Percentiles rank a stretch among this genome's conserved stretches.
Conservation (phyloP, 2,113 vertebrate species). For the Bathybates hornii region DNA sequence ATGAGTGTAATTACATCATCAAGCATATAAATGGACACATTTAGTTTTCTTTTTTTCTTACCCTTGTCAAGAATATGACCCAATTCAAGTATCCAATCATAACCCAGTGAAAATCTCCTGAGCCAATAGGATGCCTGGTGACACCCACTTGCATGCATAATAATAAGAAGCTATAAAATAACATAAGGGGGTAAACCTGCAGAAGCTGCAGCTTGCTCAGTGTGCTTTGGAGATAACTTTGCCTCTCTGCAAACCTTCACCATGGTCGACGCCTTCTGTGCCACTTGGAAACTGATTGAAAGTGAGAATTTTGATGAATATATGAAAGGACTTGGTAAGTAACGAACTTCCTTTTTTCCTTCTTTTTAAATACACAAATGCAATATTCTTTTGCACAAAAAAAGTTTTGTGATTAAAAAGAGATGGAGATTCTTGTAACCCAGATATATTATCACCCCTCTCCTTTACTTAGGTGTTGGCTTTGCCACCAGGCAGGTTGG, state of each 20-base stretch:
- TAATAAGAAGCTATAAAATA: conserved; percentile 40
- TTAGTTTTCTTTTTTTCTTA: neutral
- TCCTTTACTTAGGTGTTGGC: conserved; percentile 75
- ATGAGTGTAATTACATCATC: conserved; percentile 34
- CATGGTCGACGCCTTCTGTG: conserved; percentile 93
- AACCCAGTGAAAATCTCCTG: conserved; percentile 31
- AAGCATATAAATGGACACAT: conserved; percentile 28
- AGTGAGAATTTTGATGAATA: conserved; percentile 93
- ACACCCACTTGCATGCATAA: conserved; percentile 47
- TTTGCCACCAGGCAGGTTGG: conserved; percentile 89
- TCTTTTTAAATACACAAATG: neutral
- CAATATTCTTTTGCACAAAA: neutral
- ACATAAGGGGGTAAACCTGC: neutral
- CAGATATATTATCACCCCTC: no score
- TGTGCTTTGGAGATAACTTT: conserved; percentile 27
- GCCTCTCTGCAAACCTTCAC: conserved; percentile 26
- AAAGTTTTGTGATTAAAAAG: neutral
- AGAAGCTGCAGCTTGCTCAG: conserved; percentile 15
- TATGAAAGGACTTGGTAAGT: conserved; percentile 89
- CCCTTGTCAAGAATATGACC: conserved; percentile 10
- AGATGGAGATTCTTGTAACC: neutral
- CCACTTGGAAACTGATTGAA: conserved; percentile 88
- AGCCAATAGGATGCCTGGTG: conserved; percentile 45
- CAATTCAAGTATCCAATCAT: conserved; percentile 45
- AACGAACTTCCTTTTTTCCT: neutral